Base-by-base conservation (phyloP, 1,140 invertebrate genomes). In the Drosophila pallidifrons region DNA sequence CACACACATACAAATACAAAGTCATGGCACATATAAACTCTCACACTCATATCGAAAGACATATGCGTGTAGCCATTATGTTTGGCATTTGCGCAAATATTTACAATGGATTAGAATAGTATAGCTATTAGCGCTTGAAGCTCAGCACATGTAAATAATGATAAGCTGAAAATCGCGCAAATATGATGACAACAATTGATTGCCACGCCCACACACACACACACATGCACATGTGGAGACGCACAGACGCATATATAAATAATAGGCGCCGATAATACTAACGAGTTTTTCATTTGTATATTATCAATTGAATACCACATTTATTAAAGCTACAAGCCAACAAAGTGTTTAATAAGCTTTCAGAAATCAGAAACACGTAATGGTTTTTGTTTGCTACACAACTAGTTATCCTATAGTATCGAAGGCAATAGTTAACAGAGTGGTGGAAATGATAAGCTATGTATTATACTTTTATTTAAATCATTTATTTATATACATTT, bases 131-230 rank as follows among this genome's bases (percentile, higher is more conserved):
- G 70, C 58, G 70, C 58, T 74, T 47, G 1, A 49, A 64, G 46
- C 60, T 72, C 43, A 73, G 63, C 41, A 54, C 65, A 75, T 79
- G 85, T 81, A 81, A 89, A 89, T 88, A 85, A 85, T 78, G 70
- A 81, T 85, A 89, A 79, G 77, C 75, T 71, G 52, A 79, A 78
- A 89, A 85, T 85, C 68, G 69, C 52, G 60, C 66, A 78, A 66
- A 71, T 71, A 78, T 78, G 83, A 67, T 68, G 75, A 63, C 76
- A 88, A 77, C 79, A 88, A 81, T 88, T 58, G 65, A 65, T 71
- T 58, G 59, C 45, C 68, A 65, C 73, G 57, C 73, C 52, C 58
- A 16, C 45, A 60, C 43, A 25, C 8, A 32, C 20, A 16, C 47
- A 20, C 57, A 8, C 38, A 52, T 32, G 38, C 10, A 58, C 52